Evolutionary conservation across 1,140 invertebrate species (phyloP), one percentile per base, ranked within the genome.

Genomic region (Heliothis virescens): DNA sequence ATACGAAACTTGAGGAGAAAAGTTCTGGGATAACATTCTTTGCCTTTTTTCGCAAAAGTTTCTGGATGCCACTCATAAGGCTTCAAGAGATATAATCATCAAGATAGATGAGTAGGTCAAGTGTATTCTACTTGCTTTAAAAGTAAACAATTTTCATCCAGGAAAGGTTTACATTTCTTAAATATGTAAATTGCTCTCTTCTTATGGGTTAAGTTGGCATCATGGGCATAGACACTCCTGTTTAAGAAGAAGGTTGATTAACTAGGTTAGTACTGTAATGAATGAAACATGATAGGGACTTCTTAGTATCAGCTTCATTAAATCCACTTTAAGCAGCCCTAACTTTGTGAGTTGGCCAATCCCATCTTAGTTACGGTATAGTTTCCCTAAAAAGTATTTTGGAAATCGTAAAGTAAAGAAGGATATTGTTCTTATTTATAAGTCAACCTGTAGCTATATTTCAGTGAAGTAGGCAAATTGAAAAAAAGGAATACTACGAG

Each of bases 11-110:
- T 55, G 26, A 34, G 57, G 69, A 72, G 41, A 72, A 53, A 55
- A 72, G 13, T 72, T 72, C 48, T 53, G 69, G 69, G 52, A 72
- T 72, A 57, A 72, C 57, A 55, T 72, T 55, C 69, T 63, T 63
- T 63, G 60, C 52, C 26, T 72, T 57, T 72, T 55, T 55, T n/a
- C 69, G 12, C 52, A 34, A 72, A 67, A 34, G 21, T 72, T 72
- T 57, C 26, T 10, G 12, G 50, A 34, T 55, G 69, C n/a, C 52
- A 16, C 29, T 72, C 47, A 13, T 26, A 13, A 67, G 12, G 5
- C 50, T 55, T 57, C 52, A 29, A 72, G 29, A 72, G 50, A 53
- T 72, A 41, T 72, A 57, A 55, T 72, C 26, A 57, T 72, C 57
- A 34, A 57, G 26, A 71, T 71, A 15, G 50, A 72, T 72, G 29